Base-by-base conservation (phyloP, 2,888 invertebrate species). In the Schizotus pectinicornis region DNA sequence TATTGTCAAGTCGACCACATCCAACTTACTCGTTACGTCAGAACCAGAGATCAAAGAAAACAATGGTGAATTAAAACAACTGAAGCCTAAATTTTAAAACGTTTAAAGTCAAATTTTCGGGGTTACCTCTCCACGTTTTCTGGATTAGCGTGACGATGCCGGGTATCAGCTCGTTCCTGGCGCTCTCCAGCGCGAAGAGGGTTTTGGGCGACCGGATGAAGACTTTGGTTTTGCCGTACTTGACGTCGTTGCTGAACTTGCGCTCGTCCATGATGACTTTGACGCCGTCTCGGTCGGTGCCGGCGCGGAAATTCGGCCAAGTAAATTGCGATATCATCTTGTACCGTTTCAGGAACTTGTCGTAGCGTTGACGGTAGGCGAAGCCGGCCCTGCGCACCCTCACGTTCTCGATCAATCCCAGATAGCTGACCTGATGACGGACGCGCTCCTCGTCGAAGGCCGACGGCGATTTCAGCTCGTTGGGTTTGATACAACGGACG, bases 401-500 rank as follows among this genome's bases (percentile, higher is more conserved):
- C 41, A 98, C 94, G 81, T 98, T 98, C 82, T 98, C 98, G 51
- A 98, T 85, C 22, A 98, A 83, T 0, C 98, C 98, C 38, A 98
- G 84, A 81, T 98, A 98, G 56, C 87, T 83, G 13, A 90, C 90
- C 74, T 91, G 91, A 80, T 90, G 90, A 2, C 81, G 80, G 0
- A 86, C 85, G 71, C 95, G 85, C 75, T 92, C 89, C 8, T 90
- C 88, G 77, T 98, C 94, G 81, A 98, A 96, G 36, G 88, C 82
- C 35, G 86, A 84, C 0, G 96, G 88, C 34, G 94, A 90, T 82
- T 98, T 98, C 49, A 92, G 85, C 71, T 97, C 95, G 80, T 98
- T 98, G 22, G 98, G 98, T 75, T 98, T 98, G 74, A 98, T 90
- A 79, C 98, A 98, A 57, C 98, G 88, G 63, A 98, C 94, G 82